These are phyloP conservation scores for Ochotona princeps DNA, from an alignment of 2,113 vertebrate species.

Conservation along the genomic window DNA sequence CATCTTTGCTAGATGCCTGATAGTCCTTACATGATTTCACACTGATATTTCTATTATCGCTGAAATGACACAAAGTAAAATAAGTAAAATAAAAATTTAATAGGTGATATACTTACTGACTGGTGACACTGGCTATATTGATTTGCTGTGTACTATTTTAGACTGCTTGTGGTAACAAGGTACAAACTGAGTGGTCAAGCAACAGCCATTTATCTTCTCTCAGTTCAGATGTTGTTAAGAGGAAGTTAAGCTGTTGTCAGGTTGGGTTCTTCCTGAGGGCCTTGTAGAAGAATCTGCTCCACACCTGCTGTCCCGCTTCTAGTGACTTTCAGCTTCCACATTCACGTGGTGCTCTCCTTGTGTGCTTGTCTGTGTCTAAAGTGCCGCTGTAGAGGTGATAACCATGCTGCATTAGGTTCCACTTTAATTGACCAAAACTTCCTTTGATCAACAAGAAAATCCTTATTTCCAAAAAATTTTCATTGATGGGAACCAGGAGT, in stretches of 20 bases:
- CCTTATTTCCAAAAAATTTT: neutral
- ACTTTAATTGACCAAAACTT: neutral
- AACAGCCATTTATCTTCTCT: neutral
- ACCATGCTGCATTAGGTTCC: neutral
- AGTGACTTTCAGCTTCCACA: neutral
- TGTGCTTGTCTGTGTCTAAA: neutral
- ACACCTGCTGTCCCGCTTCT: no score
- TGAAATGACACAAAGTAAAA: neutral
- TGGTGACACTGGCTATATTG: neutral
- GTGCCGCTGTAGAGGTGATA: neutral
- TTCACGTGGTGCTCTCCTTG: neutral
- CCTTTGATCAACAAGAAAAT: constrained; percentile 14
- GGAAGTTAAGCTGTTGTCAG: neutral
- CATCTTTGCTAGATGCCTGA: neutral
- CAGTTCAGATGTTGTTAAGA: neutral
- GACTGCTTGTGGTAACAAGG: neutral
- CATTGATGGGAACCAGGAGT: neutral
- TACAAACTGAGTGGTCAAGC: neutral
- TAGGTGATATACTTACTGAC: neutral
- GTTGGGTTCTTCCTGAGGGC: neutral
- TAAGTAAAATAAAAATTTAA: no score
- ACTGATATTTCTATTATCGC: neutral
- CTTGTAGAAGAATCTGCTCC: neutral
- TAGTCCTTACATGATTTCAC: neutral
- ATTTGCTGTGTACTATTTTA: neutral